Evolutionary conservation across 53 echinoderm and acorn worm species (phyloP), one percentile per base, ranked within the genome.

Genomic region (Luidia sarsii): DNA sequence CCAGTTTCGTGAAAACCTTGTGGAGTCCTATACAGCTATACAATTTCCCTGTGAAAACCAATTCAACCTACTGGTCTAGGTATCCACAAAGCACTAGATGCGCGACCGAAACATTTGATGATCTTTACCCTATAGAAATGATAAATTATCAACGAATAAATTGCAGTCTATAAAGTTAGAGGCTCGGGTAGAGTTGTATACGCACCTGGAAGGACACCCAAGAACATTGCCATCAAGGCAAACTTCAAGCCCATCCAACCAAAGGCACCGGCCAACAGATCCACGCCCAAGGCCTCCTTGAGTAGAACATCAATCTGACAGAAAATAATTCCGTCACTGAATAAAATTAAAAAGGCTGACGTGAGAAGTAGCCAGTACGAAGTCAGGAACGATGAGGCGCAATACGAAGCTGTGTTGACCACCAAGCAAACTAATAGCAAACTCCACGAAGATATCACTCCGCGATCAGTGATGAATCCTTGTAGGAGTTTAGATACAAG

Each of bases 161-260:
- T n/a, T n/a, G n/a, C n/a, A n/a, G n/a, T n/a, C n/a, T n/a, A n/a
- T n/a, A n/a, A n/a, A n/a, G n/a, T n/a, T n/a, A n/a, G n/a, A n/a
- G n/a, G n/a, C n/a, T n/a, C n/a, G n/a, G n/a, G n/a, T n/a, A n/a
- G n/a, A n/a, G n/a, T n/a, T n/a, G n/a, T n/a, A n/a, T n/a, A 54
- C 54, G 8, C 35, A 71, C 71, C 71, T 9, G 71, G 71, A 38
- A 71, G 55, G 54, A 71, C 52, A 53, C 36, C 71, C 0, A 55
- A 3, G 24, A n/a, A 9, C 13, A 54, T 9, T 19, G 33, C 2
- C 15, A 54, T 0, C 3, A 54, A 2, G 1, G 34, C 38, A 21
- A 34, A 11, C 37, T 71, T 55, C 19, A 71, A 23, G 3, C 38
- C 55, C 3, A 71, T 21, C 71, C 71, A 71, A 2, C 53, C 71